Evolutionary conservation across 2,888 invertebrate genomes (phyloP), one percentile per base, ranked within the genome.

Genomic region (Amphimallon solstitiale): DNA sequence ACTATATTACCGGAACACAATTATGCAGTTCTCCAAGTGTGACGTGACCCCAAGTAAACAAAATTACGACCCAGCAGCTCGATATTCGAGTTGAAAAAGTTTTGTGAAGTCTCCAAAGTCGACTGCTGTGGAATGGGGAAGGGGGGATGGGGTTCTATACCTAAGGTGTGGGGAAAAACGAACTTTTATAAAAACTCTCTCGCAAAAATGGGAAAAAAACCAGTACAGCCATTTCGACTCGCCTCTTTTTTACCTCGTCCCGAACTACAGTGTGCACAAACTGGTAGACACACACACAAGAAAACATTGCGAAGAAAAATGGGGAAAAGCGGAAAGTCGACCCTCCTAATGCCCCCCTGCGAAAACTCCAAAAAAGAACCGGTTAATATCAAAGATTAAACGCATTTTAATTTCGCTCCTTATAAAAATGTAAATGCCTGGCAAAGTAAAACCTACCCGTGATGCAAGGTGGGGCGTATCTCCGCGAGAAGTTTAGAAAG

Each of bases 51-150:
- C 67, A 71, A 65, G 71, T 71, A 70, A 70, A 71, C 69, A 71
- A 63, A 62, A 70, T 68, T 67, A 67, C 63, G 67, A 66, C 61
- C 63, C 52, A 59, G n/a, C n/a, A n/a, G n/a, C n/a, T 61, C 65
- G 65, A 63, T 67, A 69, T 67, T n/a, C 70, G 65, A 70, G 67
- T 62, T 66, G 62, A 64, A 69, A 70, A 70, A 68, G 68, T 70
- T 70, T 67, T 68, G 66, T 61, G 63, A 63, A 70, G 71, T 68
- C 71, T 66, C 67, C 63, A 66, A 70, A 69, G 66, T 66, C 69
- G 64, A 66, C 60, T 45, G 52, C 10, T 19, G 19, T 5, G 10
- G 38, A 37, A 29, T n/a, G n/a, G n/a, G n/a, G n/a, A n/a, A n/a
- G n/a, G n/a, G n/a, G n/a, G n/a, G n/a, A n/a, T n/a, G n/a, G n/a